Evolutionary conservation across 2,113 vertebrate species (phyloP), one percentile per base, ranked within the genome.

Genomic region (Gambusia affinis): DNA sequence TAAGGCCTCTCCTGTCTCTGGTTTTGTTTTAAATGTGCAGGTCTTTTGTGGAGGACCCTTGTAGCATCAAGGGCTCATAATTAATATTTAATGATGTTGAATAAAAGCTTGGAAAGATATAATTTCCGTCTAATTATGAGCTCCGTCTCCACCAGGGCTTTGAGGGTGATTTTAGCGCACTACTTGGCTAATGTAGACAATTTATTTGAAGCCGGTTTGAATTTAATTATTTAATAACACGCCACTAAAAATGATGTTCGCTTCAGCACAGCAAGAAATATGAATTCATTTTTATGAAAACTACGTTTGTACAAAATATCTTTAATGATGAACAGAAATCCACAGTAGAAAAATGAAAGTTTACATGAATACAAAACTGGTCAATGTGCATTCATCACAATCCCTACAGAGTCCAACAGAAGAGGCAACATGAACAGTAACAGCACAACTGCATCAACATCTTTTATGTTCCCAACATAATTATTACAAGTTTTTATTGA

Each of bases 81-180:
- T 93, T 85, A 93, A 91, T 86, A 81, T 90, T 91, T 92, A 87
- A 89, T 94, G 83, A 85, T 82, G 68, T 83, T 91, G 85, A 93
- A 81, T 94, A 89, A 92, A 91, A 88, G 72, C 78, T 85, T 76
- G 79, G 90, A 76, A 86, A 87, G 83, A 87, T 80, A 82, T 87
- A 81, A 85, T 93, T 89, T 89, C 79, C 78, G 69, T 87, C 76
- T 87, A 90, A 92, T 93, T 91, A 92, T 89, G 86, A 85, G 57
- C 78, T 89, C 78, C 70, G 85, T 90, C 80, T 84, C 72, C 70
- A 73, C 73, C 85, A 78, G 76, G 81, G 80, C 77, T 86, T 87
- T 85, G 75, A 73, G n/a, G 72, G 79, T 91, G 87, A 92, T 92
- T 91, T 57, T 89, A 84, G 80, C 66, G 70, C 73, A 74, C 65